Evolutionary conservation across 2,113 vertebrate species (phyloP).

Genomic region (Montifringilla adamsi): DNA sequence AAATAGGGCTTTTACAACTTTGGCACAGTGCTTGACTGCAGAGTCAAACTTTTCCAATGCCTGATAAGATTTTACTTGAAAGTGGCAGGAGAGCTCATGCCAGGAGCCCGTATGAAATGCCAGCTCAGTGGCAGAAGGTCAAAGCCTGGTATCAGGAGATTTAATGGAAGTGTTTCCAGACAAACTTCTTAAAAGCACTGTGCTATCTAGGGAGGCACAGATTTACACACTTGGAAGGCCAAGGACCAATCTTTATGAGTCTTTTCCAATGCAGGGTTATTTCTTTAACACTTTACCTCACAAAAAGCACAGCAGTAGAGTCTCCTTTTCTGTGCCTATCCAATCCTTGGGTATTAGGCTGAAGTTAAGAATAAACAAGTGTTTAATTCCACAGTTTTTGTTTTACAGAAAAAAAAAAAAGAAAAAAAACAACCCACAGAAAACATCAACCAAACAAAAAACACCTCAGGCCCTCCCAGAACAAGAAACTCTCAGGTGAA

Average conservation of each 20-base stretch:
- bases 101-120: not conserved
- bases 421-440: not conserved
- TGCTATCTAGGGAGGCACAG: not conserved
- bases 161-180: not conserved
- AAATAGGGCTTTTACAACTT: constrained; percentile 20
- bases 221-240: not conserved
- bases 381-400: not conserved
- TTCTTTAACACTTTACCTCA: not conserved
- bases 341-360: not conserved
- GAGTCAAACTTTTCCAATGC: not conserved
- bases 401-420: not conserved
- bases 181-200: not conserved
- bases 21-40: not conserved
- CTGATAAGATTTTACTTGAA: constrained; percentile 27
- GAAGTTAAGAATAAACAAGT: not conserved
- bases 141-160: not conserved
- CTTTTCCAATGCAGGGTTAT: not conserved
- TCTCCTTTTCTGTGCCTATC: not conserved
- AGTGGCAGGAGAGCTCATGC: not conserved
- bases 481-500: not conserved
- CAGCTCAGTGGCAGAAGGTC: constrained; percentile 35
- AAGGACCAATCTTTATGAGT: not conserved
- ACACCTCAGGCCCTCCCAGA: not conserved
- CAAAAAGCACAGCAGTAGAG: not conserved
- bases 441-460: not conserved